Evolutionary conservation across 1,140 invertebrate species (phyloP).

Genomic region (Doryteuthis pealeii): DNA sequence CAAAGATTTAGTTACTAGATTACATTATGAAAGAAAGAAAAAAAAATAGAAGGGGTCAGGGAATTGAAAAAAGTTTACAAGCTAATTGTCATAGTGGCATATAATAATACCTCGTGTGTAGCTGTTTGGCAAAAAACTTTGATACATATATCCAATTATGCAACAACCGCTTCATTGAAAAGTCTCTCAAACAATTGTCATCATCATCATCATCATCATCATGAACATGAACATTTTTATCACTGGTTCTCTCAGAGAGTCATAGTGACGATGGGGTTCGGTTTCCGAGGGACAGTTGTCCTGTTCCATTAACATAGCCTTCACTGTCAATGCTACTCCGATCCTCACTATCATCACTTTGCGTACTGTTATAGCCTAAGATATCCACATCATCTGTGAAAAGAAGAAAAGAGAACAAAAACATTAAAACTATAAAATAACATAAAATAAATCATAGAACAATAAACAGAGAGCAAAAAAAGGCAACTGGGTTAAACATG

Average conservation of each 20-base stretch:
- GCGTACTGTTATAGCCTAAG: conserved; percentile 81
- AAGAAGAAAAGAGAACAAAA: conserved; percentile 52
- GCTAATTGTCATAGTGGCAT: not conserved
- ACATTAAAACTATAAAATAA: conserved; percentile 16
- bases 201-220: not conserved
- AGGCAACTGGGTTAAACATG: too few species aligned
- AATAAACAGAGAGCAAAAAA: too few species aligned
- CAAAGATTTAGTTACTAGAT: too few species aligned
- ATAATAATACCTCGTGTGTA: not conserved
- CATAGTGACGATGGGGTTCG: not conserved
- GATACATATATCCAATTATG: not conserved
- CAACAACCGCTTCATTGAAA: not conserved
- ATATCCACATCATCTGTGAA: conserved; percentile 87
- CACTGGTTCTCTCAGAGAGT: not conserved
- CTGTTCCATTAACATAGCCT: conserved; percentile 30
- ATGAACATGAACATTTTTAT: not conserved
- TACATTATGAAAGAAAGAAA: not conserved
- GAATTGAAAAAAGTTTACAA: not conserved
- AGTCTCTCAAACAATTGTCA: not conserved
- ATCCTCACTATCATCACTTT: conserved; percentile 78
- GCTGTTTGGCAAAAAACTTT: not conserved
- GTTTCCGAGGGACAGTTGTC: not conserved
- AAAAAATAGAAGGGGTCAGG: not conserved
- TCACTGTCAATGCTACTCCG: conserved; percentile 42
- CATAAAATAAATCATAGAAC: not conserved